A percentile compares a stretch with the other conserved stretches of the same genome.
Conservation (phyloP, 1,140 invertebrate species). For the Drosophila ohnishii region DNA sequence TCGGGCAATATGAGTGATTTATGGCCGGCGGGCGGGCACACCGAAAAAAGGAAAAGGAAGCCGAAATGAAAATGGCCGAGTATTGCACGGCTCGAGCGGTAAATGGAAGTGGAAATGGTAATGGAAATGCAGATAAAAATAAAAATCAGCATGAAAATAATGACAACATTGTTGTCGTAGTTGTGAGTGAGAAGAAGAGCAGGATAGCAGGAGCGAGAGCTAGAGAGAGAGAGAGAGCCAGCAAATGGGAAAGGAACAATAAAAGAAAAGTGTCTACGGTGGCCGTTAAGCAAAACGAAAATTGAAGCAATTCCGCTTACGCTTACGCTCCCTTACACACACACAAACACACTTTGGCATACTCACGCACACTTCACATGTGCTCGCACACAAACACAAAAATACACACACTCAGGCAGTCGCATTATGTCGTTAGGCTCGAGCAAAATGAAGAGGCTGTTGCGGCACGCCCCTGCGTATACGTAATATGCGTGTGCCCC, state of each 20-base stretch:
- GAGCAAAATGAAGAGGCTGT: conserved; percentile 78
- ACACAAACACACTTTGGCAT: conserved; percentile 3
- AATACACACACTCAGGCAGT: conserved; percentile 24
- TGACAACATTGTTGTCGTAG: conserved; percentile 64
- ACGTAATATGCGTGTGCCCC: conserved; percentile 70
- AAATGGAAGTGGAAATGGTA: conserved; percentile 74
- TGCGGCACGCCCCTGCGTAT: conserved; percentile 74
- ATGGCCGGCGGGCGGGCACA: conserved; percentile 34
- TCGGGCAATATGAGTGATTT: conserved; percentile 74
- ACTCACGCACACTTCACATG: conserved; percentile 20
- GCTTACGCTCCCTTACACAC: conserved; percentile 31
- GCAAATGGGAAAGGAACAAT: conserved; percentile 65
- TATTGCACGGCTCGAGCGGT: conserved; percentile 17
- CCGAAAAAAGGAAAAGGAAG: conserved; percentile 13
- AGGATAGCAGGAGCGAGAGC: conserved; percentile 9
- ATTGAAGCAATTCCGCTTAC: conserved; percentile 76
- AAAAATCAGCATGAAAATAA: conserved; percentile 81
- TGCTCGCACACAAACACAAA: conserved; percentile 10
- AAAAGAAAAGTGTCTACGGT: conserved; percentile 80
- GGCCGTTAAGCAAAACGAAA: conserved; percentile 79
- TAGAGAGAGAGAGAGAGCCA: conserved; percentile 1
- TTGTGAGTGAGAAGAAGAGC: conserved; percentile 8
- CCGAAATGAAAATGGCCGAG: conserved; percentile 35
- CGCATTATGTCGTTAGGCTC: conserved; percentile 76
- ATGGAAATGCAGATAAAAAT: conserved; percentile 80